These are phyloP conservation scores for Mobula birostris DNA, from an alignment of 2,113 vertebrate genomes.

Conservation along the genomic window DNA sequence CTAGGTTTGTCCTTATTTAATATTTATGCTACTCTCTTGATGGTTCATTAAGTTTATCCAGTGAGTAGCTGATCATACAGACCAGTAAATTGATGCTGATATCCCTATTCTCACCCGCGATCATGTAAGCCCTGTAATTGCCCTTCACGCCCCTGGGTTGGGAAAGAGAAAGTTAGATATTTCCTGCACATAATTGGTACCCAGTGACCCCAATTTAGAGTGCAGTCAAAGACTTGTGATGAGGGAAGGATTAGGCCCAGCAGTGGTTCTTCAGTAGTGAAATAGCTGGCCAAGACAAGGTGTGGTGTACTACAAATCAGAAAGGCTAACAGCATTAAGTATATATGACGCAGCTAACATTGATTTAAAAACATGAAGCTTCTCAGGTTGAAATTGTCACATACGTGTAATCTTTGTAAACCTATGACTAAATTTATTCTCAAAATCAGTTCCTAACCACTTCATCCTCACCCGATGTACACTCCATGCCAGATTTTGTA, in stretches of 20 bases:
- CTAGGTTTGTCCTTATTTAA: neutral
- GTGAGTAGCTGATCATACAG: neutral
- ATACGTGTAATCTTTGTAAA: neutral
- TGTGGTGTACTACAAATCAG: neutral
- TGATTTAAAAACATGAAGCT: neutral
- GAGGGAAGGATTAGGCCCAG: neutral
- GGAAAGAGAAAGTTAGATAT: neutral
- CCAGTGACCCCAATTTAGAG: neutral
- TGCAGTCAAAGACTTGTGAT: neutral
- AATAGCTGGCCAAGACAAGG: neutral
- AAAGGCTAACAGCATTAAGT: neutral
- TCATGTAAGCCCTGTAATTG: neutral
- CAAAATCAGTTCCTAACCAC: neutral
- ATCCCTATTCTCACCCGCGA: neutral
- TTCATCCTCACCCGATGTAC: too few species aligned
- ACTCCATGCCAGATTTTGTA: neutral
- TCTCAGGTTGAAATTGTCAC: neutral
- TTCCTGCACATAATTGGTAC: neutral
- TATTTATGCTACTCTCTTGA: neutral
- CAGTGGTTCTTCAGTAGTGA: neutral
- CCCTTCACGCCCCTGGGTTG: neutral
- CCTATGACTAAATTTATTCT: neutral
- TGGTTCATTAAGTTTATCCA: neutral
- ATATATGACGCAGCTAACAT: neutral
- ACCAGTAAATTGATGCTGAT: neutral